Percentiles rank a stretch among this genome's conserved stretches.
Conservation (phyloP, 2,797 vertebrate species). For the Spondyliosoma cantharus region DNA sequence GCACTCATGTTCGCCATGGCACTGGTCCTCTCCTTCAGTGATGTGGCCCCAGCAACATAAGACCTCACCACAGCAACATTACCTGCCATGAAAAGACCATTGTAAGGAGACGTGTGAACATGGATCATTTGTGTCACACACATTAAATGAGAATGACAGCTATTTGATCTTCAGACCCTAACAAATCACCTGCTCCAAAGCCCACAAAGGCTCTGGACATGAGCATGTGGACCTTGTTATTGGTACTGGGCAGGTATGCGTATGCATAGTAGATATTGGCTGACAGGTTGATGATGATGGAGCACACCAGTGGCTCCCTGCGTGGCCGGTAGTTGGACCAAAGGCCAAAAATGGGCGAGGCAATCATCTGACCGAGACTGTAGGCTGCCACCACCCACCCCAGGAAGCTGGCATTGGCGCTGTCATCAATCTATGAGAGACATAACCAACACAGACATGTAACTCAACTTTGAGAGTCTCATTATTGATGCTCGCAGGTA, state of each 20-base stretch:
- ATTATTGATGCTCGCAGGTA: background rate
- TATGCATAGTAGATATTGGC: conserved; percentile 95
- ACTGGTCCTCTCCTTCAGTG: conserved; percentile 91
- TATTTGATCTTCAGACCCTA: background rate
- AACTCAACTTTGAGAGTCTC: background rate
- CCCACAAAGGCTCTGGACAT: conserved; percentile 91
- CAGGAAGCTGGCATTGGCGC: conserved; percentile 90
- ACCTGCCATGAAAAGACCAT: conserved; percentile 78
- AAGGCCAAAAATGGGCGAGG: conserved; percentile 92
- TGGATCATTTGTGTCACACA: background rate
- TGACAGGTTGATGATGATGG: conserved; percentile 90
- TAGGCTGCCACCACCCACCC: conserved; percentile 98
- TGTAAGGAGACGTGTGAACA: background rate
- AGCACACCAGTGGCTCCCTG: conserved; percentile 90
- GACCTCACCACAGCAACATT: conserved; percentile 95
- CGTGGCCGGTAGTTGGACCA: conserved; percentile 95
- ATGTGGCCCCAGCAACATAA: conserved; percentile 94
- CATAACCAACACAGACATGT: no score
- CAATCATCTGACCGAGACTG: conserved; percentile 96
- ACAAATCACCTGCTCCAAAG: conserved; percentile 93
- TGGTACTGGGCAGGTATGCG: conserved; percentile 84
- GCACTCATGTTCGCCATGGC: conserved; percentile 98
- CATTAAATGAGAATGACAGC: background rate
- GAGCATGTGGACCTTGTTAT: conserved; percentile 94
- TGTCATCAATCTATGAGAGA: conserved; percentile 86